Conservation (phyloP, 2,888 invertebrate species). For the Ophion ventricosus region DNA sequence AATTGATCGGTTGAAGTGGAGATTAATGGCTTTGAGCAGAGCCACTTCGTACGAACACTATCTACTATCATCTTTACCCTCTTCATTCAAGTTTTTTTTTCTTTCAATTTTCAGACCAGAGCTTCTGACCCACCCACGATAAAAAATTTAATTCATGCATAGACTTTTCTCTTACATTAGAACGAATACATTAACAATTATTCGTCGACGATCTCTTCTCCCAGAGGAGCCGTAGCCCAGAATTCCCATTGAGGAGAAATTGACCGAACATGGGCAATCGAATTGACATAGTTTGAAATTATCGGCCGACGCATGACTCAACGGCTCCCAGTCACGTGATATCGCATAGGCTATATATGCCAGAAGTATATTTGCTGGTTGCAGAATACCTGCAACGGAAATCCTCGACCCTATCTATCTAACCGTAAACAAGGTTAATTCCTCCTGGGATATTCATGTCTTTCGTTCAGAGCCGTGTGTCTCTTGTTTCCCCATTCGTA, state of each 20-base stretch:
- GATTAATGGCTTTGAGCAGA: background rate
- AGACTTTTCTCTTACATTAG: too few species aligned
- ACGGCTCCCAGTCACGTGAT: background rate
- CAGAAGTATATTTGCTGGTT: slow-evolving; percentile 34
- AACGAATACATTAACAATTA: background rate
- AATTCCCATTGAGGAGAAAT: background rate
- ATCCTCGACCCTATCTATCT: slow-evolving; percentile 67
- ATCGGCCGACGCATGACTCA: background rate
- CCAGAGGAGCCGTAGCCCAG: background rate
- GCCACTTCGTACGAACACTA: background rate
- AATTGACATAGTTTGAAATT: background rate
- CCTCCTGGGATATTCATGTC: slow-evolving; percentile 65
- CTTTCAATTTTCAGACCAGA: background rate
- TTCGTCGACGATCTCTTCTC: background rate
- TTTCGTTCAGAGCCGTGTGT: slow-evolving; percentile 43
- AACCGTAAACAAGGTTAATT: slow-evolving; percentile 69
- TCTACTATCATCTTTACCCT: background rate
- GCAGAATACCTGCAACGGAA: slow-evolving; percentile 67
- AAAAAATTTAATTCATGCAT: too few species aligned
- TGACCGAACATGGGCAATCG: background rate
- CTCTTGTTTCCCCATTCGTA: slow-evolving; percentile 28
- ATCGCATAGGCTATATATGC: background rate
- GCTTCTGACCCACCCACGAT: background rate
- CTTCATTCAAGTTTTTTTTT: background rate
- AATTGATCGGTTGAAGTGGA: slow-evolving; percentile 15